Percentiles rank a stretch among this genome's conserved stretches.
Evolutionary conservation across 2,888 invertebrate species (phyloP).

Genomic region (Leucania comma): DNA sequence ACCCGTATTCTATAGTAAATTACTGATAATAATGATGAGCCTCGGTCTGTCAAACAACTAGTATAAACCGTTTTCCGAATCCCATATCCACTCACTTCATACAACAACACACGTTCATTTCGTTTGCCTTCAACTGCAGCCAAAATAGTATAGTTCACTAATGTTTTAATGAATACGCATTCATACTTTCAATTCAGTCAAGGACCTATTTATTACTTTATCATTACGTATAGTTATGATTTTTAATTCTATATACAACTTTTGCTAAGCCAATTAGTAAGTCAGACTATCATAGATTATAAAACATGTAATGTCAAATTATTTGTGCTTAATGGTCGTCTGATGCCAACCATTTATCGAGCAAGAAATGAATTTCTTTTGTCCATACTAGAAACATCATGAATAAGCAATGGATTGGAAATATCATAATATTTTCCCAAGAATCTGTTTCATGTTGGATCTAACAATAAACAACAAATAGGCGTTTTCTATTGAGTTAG

Average conservation of each 20-base stretch:
- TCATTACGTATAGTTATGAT: constrained; percentile 16
- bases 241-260: constrained; percentile 26
- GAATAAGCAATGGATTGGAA: constrained; percentile 54
- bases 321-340: constrained; percentile 18
- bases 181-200: constrained; percentile 27
- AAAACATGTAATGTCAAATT: constrained; percentile 20
- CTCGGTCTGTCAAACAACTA: not conserved
- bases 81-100: not conserved
- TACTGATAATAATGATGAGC: constrained; percentile 2
- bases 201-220: constrained; percentile 28
- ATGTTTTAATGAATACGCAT: constrained; percentile 21
- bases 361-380: constrained; percentile 47
- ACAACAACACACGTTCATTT: constrained; percentile 12
- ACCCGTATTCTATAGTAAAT: constrained; percentile 13
- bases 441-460: constrained; percentile 25
- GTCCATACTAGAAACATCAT: constrained; percentile 49
- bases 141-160: constrained; percentile 17
- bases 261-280: constrained; percentile 20
- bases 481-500: not conserved
- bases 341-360: constrained; percentile 17
- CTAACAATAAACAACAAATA: no score
- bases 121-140: constrained; percentile 7
- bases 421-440: constrained; percentile 43
- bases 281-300: constrained; percentile 16
- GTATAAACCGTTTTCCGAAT: not conserved